Base-by-base conservation (phyloP, 2,888 invertebrate genomes). In the Epinotia nisella region DNA sequence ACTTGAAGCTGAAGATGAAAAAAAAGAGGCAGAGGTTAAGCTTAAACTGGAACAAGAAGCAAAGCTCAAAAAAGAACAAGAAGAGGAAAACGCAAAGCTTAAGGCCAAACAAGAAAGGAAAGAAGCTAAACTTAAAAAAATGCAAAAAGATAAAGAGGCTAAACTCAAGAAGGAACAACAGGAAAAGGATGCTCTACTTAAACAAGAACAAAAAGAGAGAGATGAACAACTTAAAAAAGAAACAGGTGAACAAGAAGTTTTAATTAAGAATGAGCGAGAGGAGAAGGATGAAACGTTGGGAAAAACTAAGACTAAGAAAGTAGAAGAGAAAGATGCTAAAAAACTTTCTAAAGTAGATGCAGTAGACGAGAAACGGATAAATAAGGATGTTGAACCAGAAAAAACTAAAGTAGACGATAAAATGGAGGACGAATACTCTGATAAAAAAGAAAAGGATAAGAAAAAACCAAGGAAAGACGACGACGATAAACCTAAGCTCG, bases 141-240 rank as follows among this genome's bases (percentile, higher is more conserved):
- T 76, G 19, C 76, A 80, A 55, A 77, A 79, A 74, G 60, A 24
- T 13, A 67, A 72, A 41, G 72, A 45, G n/a, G 15, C 45, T 4
- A 45, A 45, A 15, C 4, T 45, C 10, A 53, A 10, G n/a, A 53
- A 53, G 19, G 53, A 53, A 53, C 19, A 53, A 53, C 11, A 53
- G 0, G 53, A 53, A 3, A 53, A 53, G 3, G 11, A 62, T n/a
- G 29, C 70, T 49, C 29, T 69, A 41, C 5, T 24, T 10, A 55
- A 19, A 19, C 11, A 65, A 19, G 53, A 53, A 53, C 51, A 45
- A 24, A 45, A 60, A 13, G 71, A 71, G n/a, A 49, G 62, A 17
- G 58, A 70, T 10, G 17, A 2, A 4, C 61, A 29, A 35, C 64
- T 65, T 64, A 77, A 74, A 13, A 71, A 75, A 60, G 75, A 58